Conservation (phyloP, 2,797 vertebrate genomes). For the Acipenser ruthenus region DNA sequence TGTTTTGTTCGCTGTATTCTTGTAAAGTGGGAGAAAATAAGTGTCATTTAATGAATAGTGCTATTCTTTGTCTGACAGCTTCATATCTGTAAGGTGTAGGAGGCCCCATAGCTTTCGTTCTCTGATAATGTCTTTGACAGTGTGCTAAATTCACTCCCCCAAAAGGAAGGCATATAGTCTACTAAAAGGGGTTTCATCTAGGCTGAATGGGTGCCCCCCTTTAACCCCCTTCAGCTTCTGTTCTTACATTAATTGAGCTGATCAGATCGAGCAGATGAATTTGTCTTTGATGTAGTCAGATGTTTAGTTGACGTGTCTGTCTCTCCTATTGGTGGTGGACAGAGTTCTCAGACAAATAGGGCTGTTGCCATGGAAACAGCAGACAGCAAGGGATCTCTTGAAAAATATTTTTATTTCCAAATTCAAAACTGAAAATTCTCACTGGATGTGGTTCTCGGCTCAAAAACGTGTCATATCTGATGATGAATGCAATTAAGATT, state of each 20-base stretch:
- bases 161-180: conserved; percentile 67
- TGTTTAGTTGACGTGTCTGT: conserved; percentile 70
- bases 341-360: conserved; percentile 84
- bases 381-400: conserved; percentile 80
- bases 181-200: conserved; percentile 69
- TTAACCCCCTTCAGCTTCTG: conserved; percentile 86
- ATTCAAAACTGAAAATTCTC: conserved; percentile 75
- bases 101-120: conserved; percentile 77
- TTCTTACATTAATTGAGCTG: conserved; percentile 89
- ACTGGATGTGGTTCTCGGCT: conserved; percentile 63
- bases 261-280: conserved; percentile 84
- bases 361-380: conserved; percentile 88
- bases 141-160: conserved; percentile 78
- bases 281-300: conserved; percentile 80
- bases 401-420: conserved; percentile 81
- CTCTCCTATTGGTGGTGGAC: conserved; percentile 70
- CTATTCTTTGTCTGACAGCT: conserved; percentile 97
- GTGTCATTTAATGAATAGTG: conserved; percentile 96
- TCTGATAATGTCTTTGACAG: conserved; percentile 91
- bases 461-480: conserved; percentile 71
- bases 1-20: conserved; percentile 91
- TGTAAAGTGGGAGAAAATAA: conserved; percentile 97
- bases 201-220: conserved; percentile 76
- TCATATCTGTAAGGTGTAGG: conserved; percentile 92
- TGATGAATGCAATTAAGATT: conserved; percentile 77